Base-by-base conservation (phyloP, 2,888 invertebrate genomes). In the Myopa tessellatipennis region DNA sequence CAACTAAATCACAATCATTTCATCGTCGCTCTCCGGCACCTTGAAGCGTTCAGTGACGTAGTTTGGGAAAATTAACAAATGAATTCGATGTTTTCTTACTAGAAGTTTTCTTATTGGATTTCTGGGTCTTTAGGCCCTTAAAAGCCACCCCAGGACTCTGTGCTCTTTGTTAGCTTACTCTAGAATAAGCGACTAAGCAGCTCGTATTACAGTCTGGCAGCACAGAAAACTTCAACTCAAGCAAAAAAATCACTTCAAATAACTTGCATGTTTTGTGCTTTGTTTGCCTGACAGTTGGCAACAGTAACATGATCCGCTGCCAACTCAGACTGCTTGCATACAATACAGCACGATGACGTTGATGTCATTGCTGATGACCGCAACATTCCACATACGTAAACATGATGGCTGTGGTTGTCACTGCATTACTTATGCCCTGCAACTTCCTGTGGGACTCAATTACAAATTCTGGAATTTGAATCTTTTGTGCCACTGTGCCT, bases 371-470 rank as follows among this genome's bases (percentile, higher is more conserved):
- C 65, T 38, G 38, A 38, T 38, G 16, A 65, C 65, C 65, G 36
- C 65, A 65, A 34, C 36, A 65, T 65, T 65, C 65, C 34, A 10
- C 14, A 36, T 36, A 65, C 8, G 34, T 14, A 65, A 65, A 65
- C 65, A 65, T 14, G 65, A 14, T 38, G 26, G 18, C 38, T 74
- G 74, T 52, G 74, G 74, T 74, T 50, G 65, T 61, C 65, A 36
- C 34, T 26, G 63, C 3, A 45, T 63, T 38, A 61, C 73, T 73
- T 61, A 16, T 45, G 52, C 36, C 3, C 26, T 34, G 65, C 1
- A 65, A 65, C 74, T 74, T 74, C 74, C 74, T 40, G 74, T 63
- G 63, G 4, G 70, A 65, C 65, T 65, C 36, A 65, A 65, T 65
- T 65, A 65, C 65, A 65, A 38, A 65, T 14, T 65, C 14, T 38